A percentile compares a stretch with the other conserved stretches of the same genome.
These are phyloP conservation scores for Sebastes umbrosus DNA, from an alignment of 2,797 vertebrate species.

Conservation along the genomic window DNA sequence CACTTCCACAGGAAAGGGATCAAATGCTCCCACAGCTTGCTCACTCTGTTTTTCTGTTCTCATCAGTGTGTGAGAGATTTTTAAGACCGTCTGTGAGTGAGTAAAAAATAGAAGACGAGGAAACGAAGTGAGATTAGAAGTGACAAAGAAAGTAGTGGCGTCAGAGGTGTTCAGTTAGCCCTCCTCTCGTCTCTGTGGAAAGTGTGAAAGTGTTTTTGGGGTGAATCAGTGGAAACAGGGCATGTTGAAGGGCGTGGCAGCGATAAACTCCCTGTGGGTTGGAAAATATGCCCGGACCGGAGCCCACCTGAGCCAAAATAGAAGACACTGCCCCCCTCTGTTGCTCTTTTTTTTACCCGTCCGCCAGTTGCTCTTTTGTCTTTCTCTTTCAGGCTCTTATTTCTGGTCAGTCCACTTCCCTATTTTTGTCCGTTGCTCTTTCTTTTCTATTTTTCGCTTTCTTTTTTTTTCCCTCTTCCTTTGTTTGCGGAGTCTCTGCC, in stretches of 20 bases:
- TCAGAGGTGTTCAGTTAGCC: constrained; percentile 14
- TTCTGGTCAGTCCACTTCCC: constrained; percentile 39
- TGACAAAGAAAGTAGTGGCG: not conserved
- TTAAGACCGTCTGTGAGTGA: too few relatives aligned
- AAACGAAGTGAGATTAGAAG: not conserved
- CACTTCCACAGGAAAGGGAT: constrained; percentile 49
- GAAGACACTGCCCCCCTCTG: constrained; percentile 21
- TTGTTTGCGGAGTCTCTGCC: constrained; percentile 46
- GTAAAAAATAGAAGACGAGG: not conserved
- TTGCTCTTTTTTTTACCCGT: constrained; percentile 7
- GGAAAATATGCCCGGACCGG: constrained; percentile 59
- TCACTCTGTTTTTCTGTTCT: not conserved
- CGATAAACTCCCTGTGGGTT: constrained; percentile 43
- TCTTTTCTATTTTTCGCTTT: constrained; percentile 14
- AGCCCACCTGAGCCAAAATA: constrained; percentile 50
- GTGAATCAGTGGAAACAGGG: constrained; percentile 56
- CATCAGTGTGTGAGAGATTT: not conserved
- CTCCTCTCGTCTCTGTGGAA: constrained; percentile 48
- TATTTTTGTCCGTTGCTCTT: constrained; percentile 29
- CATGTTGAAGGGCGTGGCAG: constrained; percentile 53
- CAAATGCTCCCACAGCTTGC: constrained; percentile 7
- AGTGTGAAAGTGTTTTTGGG: constrained; percentile 27
- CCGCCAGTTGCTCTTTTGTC: constrained; percentile 34
- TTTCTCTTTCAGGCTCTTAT: constrained; percentile 19
- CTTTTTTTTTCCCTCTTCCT: constrained; percentile 1